Evolutionary conservation across 2,797 vertebrate genomes (phyloP), one percentile per base, ranked within the genome.

Genomic region (Apogon hyalosoma): DNA sequence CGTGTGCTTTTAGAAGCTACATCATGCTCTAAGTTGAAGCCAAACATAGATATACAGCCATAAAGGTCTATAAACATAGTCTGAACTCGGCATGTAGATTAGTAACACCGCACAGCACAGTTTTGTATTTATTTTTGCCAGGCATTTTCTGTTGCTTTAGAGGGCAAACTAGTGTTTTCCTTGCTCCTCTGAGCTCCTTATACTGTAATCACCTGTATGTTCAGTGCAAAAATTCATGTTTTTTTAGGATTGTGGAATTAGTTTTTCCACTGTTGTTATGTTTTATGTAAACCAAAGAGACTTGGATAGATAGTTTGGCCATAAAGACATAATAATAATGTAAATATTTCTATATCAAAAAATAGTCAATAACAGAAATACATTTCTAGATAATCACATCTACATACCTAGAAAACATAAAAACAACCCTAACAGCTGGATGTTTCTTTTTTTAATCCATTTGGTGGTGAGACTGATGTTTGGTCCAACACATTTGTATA

Each of bases 401-500:
- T 88, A 86, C 63, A 60, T 79, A 86, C 40, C 82, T 81, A 71
- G 84, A 85, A 90, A 87, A 87, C 76, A 82, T 73, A 77, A 90
- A 80, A 90, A 80, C 73, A 71, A 79, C 51, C 66, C 33, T 80
- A 82, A 80, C 69, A 75, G 50, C 59, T 84, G 66, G 46, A 65
- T 51, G 43, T 43, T 71, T 7, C 12, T 43, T 18, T 47, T 53
- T 39, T 6, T 28, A 2, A 18, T 40, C 61, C 21, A 7, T 71
- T 61, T 39, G 69, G 57, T 55, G 70, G 73, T 56, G 67, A 83
- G 53, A 68, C 70, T 73, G 56, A 85, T 76, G 87, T 88, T 92
- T 92, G 91, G 90, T 92, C 91, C 81, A 85, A 88, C 73, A 84
- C 60, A 56, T 84, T 83, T 36, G 74, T 90, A 92, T 62, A 85